phyloP scores from a whole-genome alignment of 2,797 vertebrate species.

The Dryobates pubescens region DNA sequence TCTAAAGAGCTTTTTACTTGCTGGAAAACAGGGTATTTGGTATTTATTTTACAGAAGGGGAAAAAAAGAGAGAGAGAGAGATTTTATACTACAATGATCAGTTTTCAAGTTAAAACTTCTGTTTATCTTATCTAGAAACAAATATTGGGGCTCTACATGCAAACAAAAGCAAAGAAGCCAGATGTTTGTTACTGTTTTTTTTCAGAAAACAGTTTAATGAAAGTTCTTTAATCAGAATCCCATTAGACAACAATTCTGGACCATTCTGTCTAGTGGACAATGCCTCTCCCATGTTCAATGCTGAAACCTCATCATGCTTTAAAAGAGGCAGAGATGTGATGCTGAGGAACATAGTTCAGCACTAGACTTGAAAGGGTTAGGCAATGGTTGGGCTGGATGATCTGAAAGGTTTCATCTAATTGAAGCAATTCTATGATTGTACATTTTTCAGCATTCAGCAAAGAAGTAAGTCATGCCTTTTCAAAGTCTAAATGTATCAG shows the following conservation, averaged over 20 bases:
- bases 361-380: no score
- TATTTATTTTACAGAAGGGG: background rate
- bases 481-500: background rate
- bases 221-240: background rate
- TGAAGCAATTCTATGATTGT: no score
- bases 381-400: no score
- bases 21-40: background rate
- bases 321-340: no score
- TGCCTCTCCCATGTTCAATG: background rate
- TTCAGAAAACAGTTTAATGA: background rate
- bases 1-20: background rate
- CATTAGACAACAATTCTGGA: background rate
- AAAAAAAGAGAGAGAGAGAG: background rate
- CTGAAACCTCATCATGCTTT: background rate
- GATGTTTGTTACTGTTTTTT: background rate
- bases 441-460: background rate
- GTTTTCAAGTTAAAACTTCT: slow-evolving; percentile 35
- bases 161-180: slow-evolving; percentile 20
- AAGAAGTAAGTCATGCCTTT: background rate
- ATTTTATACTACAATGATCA: background rate
- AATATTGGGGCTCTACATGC: slow-evolving; percentile 31
- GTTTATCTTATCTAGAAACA: slow-evolving; percentile 24
- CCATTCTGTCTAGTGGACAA: background rate
- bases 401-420: no score
- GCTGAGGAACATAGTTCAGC: no score